Percentiles rank a stretch among this genome's conserved stretches.
These are phyloP conservation scores for Aplysina aerophoba DNA, from an alignment of 37 sponge, comb jelly and placozoan species.

Conservation along the genomic window DNA sequence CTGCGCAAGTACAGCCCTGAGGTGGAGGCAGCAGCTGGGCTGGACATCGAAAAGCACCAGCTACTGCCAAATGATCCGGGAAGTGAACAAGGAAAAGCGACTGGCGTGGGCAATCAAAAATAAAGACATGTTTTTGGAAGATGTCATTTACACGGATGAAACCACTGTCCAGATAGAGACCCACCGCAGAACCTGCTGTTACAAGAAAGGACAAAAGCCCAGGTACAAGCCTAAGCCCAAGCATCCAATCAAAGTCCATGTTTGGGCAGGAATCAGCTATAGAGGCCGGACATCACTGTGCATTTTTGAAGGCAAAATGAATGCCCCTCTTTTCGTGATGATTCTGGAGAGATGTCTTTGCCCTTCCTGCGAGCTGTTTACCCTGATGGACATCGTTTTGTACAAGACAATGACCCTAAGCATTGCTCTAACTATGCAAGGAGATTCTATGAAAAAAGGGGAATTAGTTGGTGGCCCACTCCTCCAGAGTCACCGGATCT, in stretches of 20 bases:
- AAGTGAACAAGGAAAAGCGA: constrained; percentile 2
- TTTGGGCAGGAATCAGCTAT: constrained; percentile 13
- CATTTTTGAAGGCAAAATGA: constrained; percentile 22
- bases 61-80: constrained; percentile 41
- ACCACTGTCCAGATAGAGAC: constrained; percentile 44
- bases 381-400: constrained; percentile 12
- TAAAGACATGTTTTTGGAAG: constrained; percentile 9
- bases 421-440: constrained; percentile 15
- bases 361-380: constrained; percentile 16
- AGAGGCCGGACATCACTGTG: background rate
- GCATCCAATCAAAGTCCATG: constrained; percentile 22
- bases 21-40: constrained; percentile 25
- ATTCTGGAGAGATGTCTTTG: constrained; percentile 7
- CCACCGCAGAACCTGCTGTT: constrained; percentile 14
- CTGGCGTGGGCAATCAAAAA: constrained; percentile 35
- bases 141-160: constrained; percentile 41
- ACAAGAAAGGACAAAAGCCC: constrained; percentile 19
- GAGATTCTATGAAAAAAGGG: constrained; percentile 5
- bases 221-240: constrained; percentile 24
- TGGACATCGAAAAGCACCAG: constrained; percentile 32
- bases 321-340: background rate
- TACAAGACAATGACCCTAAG: constrained; percentile 54
- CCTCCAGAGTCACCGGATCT: constrained; percentile 48
- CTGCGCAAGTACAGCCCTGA: background rate
- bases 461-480: constrained; percentile 53